A percentile compares a stretch with the other conserved stretches of the same genome.
phyloP scores from a whole-genome alignment of 2,888 invertebrate genomes.

The Dasysyrphus albostriatus region DNA sequence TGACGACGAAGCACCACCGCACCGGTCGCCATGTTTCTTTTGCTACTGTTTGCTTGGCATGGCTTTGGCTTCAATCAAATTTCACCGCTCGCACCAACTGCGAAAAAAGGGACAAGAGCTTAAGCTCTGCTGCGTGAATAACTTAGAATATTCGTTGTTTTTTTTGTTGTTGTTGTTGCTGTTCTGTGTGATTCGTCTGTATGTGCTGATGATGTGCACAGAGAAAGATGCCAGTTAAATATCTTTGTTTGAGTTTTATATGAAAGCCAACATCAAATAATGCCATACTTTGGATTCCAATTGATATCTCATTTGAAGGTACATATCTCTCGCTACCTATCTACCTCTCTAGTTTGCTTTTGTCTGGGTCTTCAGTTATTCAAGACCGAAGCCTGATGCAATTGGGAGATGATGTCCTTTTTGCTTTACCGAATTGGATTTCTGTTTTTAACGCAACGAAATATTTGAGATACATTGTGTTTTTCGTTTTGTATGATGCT shows the following conservation, averaged over 20 bases:
- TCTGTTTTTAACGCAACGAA: conserved; percentile 36
- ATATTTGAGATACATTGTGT: conserved; percentile 59
- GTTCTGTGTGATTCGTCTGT: background rate
- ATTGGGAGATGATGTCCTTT: background rate
- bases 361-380: background rate
- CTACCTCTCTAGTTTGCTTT: background rate
- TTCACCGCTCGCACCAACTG: conserved; percentile 39
- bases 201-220: conserved; percentile 9
- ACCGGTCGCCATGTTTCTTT: conserved; percentile 55
- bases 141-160: conserved; percentile 67
- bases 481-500: background rate
- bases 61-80: conserved; percentile 71
- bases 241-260: conserved; percentile 73
- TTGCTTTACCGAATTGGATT: conserved; percentile 17
- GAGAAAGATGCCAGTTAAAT: conserved; percentile 56
- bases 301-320: conserved; percentile 78
- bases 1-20: background rate
- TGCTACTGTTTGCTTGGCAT: conserved; percentile 35
- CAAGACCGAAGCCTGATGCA: background rate
- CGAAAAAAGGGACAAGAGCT: background rate
- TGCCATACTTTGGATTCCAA: conserved; percentile 78
- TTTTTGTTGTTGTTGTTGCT: background rate
- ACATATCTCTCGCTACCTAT: conserved; percentile 46
- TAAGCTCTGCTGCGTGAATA: conserved; percentile 55
- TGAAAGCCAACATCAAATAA: conserved; percentile 77